Base-by-base conservation (phyloP, 2,113 vertebrate species). In the Apodemus sylvaticus region DNA sequence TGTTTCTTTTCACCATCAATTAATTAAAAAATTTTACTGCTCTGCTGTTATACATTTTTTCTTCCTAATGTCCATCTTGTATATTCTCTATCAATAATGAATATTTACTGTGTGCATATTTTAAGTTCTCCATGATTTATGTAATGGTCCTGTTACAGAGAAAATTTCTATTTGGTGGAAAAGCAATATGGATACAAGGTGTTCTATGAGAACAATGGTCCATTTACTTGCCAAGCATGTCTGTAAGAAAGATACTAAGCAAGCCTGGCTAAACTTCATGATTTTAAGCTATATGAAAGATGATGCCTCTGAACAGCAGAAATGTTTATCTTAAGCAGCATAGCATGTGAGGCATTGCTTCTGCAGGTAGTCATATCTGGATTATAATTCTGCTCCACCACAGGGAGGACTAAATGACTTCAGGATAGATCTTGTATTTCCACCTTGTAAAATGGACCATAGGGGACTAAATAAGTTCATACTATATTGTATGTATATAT, bases 101-200 rank as follows among this genome's bases (percentile, higher is more conserved):
- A 89, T 96, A 90, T 90, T 92, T 94, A 76, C 53, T 16, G n/a
- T 90, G 22, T 79, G n/a, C 51, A 82, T 90, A 79, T 62, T 86
- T 6, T 77, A 89, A 82, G 62, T 2, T n/a, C 66, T 89, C 2
- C 19, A 36, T n/a, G 24, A 70, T 42, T 93, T 17, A 85, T 86
- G 9, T 73, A 68, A 14, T 81, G 24, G 31, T 51, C 20, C 26
- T 16, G 24, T 93, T 24, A 68, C 36, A 58, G 45, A 5, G 14
- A 5, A 6, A 66, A 16, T 66, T 62, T 76, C 24, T 51, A 73
- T 45, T 53, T 8, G 83, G 22, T 53, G 16, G 62, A 58, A 93
- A 88, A 90, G 45, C 26, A 53, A 81, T 0, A 19, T 29, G 76
- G 4, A 90, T 91, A 76, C 77, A 8, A 71, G 86, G 79, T 22